Evolutionary conservation across 2,113 vertebrate species (phyloP).

Genomic region (Romanogobio albipinnatus): DNA sequence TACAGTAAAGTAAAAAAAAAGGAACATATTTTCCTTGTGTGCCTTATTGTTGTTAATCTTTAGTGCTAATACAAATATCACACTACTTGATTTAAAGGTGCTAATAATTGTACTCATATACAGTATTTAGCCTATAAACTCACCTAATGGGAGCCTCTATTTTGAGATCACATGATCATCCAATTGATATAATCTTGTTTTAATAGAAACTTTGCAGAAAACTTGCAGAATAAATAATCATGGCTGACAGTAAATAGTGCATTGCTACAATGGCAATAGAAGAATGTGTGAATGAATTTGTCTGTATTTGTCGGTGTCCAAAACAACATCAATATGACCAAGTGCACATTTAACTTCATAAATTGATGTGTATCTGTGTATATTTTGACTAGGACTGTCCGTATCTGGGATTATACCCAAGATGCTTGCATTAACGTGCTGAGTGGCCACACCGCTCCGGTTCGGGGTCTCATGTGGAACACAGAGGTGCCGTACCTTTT

Average conservation of each 20-base stretch:
- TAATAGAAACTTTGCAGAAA: neutral
- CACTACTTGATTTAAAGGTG: neutral
- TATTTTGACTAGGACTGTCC: slow-evolving; percentile 81
- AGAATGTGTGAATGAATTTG: neutral
- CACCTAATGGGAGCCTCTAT: too few relatives aligned
- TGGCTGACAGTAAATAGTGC: neutral
- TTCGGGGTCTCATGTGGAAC: slow-evolving; percentile 96
- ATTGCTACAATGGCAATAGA: neutral
- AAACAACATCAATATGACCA: neutral
- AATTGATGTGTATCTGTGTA: neutral
- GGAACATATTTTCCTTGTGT: neutral
- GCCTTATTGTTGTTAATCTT: neutral
- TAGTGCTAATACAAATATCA: neutral
- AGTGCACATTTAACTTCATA: neutral
- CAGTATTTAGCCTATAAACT: neutral
- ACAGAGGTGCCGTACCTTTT: slow-evolving; percentile 94
- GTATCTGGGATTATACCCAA: slow-evolving; percentile 98
- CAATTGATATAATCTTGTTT: neutral
- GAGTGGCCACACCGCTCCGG: slow-evolving; percentile 90
- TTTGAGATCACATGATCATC: neutral
- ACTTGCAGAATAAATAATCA: neutral
- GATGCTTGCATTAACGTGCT: slow-evolving; percentile 93
- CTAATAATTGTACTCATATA: neutral
- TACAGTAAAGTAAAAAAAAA: neutral
- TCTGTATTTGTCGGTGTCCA: neutral